Percentiles rank a stretch among this genome's conserved stretches.
These are phyloP conservation scores for Meloidogyne exigua DNA, from an alignment of 1,140 invertebrate genomes.

Conservation along the genomic window DNA sequence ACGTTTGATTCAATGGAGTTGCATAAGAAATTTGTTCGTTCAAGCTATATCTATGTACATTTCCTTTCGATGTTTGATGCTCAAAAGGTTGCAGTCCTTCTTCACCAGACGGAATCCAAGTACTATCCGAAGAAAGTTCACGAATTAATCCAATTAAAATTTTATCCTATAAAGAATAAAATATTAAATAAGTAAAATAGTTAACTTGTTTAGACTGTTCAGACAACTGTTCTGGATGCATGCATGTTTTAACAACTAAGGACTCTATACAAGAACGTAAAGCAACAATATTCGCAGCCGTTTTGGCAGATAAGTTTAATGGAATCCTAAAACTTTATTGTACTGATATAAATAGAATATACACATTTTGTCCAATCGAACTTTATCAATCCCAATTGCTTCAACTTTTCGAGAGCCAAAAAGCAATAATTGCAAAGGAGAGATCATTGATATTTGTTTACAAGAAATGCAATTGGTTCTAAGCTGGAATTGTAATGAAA, in stretches of 20 bases:
- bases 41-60: background rate
- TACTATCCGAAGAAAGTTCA: slow-evolving; percentile 27
- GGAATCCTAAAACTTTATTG: slow-evolving; percentile 73
- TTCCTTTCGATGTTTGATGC: background rate
- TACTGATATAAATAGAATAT: slow-evolving; percentile 9
- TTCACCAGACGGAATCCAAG: slow-evolving; percentile 31
- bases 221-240: slow-evolving; percentile 72
- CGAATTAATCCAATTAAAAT: slow-evolving; percentile 25
- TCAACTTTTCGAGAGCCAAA: slow-evolving; percentile 87
- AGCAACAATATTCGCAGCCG: slow-evolving; percentile 78
- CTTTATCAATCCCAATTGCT: slow-evolving; percentile 66
- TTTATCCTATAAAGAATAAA: slow-evolving; percentile 15
- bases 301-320: slow-evolving; percentile 77
- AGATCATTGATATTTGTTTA: slow-evolving; percentile 94
- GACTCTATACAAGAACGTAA: slow-evolving; percentile 82
- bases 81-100: slow-evolving; percentile 22
- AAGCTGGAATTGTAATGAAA: slow-evolving; percentile 69
- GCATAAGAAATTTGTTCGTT: background rate
- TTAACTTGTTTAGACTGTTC: slow-evolving; percentile 3
- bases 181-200: background rate
- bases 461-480: slow-evolving; percentile 90
- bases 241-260: slow-evolving; percentile 76
- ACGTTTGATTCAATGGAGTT: slow-evolving; percentile 6
- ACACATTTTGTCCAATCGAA: slow-evolving; percentile 80
- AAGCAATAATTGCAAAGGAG: slow-evolving; percentile 84